Base-by-base conservation (phyloP, 1,140 invertebrate species). In the Protaetia brevitarsis region DNA sequence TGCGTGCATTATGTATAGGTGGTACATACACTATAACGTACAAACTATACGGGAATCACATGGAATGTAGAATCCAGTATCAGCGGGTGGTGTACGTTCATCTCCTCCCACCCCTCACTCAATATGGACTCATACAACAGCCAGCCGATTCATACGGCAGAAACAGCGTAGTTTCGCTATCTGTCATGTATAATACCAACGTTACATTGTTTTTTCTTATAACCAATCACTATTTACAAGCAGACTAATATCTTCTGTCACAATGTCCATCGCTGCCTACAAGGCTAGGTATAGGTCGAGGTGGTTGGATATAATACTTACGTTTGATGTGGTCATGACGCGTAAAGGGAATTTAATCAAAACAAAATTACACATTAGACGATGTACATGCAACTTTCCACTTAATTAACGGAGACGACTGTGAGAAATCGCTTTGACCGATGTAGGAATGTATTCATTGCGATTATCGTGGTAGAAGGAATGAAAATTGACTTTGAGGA, bases 211-310 rank as follows among this genome's bases (percentile, higher is more conserved):
- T 34, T 61, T 34, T 30, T 61, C 30, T 34, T 61, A 23, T 61
- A 34, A 8, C 29, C 29, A 61, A 61, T 61, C 59, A 61, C 29
- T 61, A 61, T 34, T 61, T 61, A 34, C 59, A 61, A 30, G 28
- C 8, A 61, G 59, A 34, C 59, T 34, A 61, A 61, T 61, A 61
- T 30, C 8, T 36, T 16, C 59, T 61, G 59, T 34, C 29, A 30
- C 28, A 61, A 34, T 34, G 29, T 30, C n/a, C 6, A 61, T 30
- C 3, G 59, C 36, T 61, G 36, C 36, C 6, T 61, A 36, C 36
- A n/a, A 61, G 8, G 16, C 23, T 58, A 7, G 11, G 8, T 27
- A 28, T 11, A 16, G 10, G 21, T n/a, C 28, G 5, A 13, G 28
- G 21, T 10, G 23, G 41, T 45, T 41, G 23, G 41, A 19, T 19